Evolutionary conservation across 92 coral and sea anemone genomes (phyloP), one percentile per base, ranked within the genome.

Genomic region (Heliopora coerulea): DNA sequence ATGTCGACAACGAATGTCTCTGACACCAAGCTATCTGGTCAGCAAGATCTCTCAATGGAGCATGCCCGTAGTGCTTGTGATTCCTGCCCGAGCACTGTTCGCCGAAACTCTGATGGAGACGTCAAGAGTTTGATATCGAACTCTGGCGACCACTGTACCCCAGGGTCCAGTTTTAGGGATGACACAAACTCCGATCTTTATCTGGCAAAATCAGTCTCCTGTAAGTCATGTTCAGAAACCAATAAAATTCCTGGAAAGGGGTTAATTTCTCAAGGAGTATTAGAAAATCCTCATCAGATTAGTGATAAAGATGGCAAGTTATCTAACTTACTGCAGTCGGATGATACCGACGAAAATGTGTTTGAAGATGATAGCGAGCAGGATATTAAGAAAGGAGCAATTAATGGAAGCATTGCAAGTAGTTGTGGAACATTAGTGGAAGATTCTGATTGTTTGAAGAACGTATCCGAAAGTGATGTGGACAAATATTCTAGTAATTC

Each of bases 391-490:
- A 29, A 63, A 68, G 54, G 64, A 40, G 90, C 83, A 23, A 19
- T 88, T 25, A 79, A 59, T 60, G 82, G 74, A 34, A 91, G 96
- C 40, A 59, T 92, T 89, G 75, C 92, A 0, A 90, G 96, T 42
- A 92, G 97, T 35, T 67, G 89, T 10, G 83, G 88, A 31, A 92
- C 97, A 0, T 70, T 92, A 10, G 82, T 70, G 26, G 77, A 39
- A 0, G 77, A 70, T 6, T 13, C 63, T 32, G 23, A 10, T 54
- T 50, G 30, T 54, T 30, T 13, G 2, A 46, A 46, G 52, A 46
- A 46, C 52, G 3, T 46, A 2, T 31, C 39, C 6, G 58, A 49
- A 44, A 74, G 62, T 26, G 59, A 19, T 24, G 27, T 29, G 28
- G 79, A 48, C 17, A 59, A 24, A 37, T 40, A 40, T 3, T 27